Base-by-base conservation (phyloP, 2,888 invertebrate species). In the Phragmatobia fuliginosa region DNA sequence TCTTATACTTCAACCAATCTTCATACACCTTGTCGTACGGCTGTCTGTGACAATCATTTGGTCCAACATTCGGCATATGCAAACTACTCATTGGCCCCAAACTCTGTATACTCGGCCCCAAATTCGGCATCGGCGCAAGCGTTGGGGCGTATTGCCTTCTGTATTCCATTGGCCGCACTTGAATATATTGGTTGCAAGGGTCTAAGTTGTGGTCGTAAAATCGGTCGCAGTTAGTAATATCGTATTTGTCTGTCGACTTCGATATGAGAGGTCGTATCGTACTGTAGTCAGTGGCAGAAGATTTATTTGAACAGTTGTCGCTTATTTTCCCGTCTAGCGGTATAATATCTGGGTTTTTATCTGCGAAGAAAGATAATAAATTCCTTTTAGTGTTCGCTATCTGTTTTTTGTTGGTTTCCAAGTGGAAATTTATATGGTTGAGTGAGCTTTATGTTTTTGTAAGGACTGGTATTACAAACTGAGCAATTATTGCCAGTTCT, bases 1-100 rank as follows among this genome's bases (percentile, higher is more conserved):
- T 94, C 69, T 94, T 95, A 85, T 95, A 90, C 89, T 96, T 94
- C 92, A 96, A 76, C 95, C 95, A 94, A 91, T 96, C 91, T 84
- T 95, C 91, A 85, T 95, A 94, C 73, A 96, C 92, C 75, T 94
- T 91, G 75, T 95, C 91, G 87, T 94, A 92, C 0, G 83, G 81
- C 61, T 91, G 90, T 76, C 94, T 88, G 18, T 91, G 91, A 56
- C 93, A 93, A 31, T 94, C 93, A 70, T 88, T 90, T n/a, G 87
- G 77, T 0, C 89, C 90, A 81, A 91, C 82, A 77, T 83, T 81
- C 3, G 79, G 56, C 83, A 82, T 79, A 81, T 82, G 81, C 67
- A 83, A 72, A 32, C 83, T 83, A 28, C 77, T 79, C 79, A 81
- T 90, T 49, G 87, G 79, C 0, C 90, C 90, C 80, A 91, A 83